A percentile compares a stretch with the other conserved stretches of the same genome.
Conservation (phyloP, 2,797 vertebrate species). For the Propithecus deckenii region DNA sequence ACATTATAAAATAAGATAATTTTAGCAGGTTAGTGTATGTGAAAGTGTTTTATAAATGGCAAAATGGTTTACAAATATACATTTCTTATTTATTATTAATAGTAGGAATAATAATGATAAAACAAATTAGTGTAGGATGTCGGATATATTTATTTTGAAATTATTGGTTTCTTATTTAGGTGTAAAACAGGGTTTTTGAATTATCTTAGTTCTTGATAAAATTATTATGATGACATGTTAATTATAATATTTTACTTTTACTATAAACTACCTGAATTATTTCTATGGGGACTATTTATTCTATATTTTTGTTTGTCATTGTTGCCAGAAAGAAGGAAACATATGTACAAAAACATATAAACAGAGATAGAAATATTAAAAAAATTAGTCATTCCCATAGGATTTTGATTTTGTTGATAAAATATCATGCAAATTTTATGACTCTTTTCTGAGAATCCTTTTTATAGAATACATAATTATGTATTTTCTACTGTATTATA, state of each 20-base stretch:
- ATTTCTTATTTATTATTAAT: background rate
- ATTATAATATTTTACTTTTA: background rate
- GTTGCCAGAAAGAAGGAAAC: background rate
- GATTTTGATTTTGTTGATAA: conserved; percentile 52
- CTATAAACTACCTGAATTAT: background rate
- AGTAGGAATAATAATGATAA: background rate
- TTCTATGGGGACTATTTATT: background rate
- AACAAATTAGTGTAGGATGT: background rate
- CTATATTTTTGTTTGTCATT: background rate
- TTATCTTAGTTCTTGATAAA: background rate
- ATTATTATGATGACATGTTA: background rate
- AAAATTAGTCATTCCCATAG: background rate
- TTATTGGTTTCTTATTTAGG: background rate
- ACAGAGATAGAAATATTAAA: background rate
- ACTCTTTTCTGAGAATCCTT: background rate
- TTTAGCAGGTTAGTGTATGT: background rate
- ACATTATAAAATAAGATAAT: background rate
- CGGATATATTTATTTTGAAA: background rate
- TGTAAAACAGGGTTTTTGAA: background rate
- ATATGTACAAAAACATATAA: background rate
- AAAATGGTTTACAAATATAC: background rate
- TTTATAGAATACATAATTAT: background rate
- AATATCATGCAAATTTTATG: conserved; percentile 22
- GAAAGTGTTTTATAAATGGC: background rate
- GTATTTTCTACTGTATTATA: background rate